Base-by-base conservation (phyloP, 2,888 invertebrate genomes). In the Micoletzkya japonica region DNA sequence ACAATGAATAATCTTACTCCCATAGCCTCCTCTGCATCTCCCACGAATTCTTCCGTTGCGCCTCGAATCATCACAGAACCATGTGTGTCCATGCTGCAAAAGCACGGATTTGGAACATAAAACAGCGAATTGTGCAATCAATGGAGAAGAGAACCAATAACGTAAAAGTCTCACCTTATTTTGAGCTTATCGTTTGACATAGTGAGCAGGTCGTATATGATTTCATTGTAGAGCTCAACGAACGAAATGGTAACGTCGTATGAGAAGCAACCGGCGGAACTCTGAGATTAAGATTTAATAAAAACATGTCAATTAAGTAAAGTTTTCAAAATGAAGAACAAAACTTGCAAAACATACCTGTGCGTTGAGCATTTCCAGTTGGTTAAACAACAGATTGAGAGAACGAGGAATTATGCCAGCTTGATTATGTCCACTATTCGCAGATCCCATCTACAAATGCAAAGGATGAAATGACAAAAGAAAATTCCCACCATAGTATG, bases 191-290 rank as follows among this genome's bases (percentile, higher is more conserved):
- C 73, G 37, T 72, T 37, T 7, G 20, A 61, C 26, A 39, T 56
- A 59, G 86, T 86, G 57, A 87, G 77, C n/a, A 87, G 77, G 74
- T 87, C 87, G 80, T 80, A 87, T 7, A 87, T 80, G 70, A 83
- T 84, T 74, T 87, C 87, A 68, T 87, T 86, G 78, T 87, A 87
- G 24, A 87, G 86, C 77, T 87, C 87, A 34, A 87, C 81, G 76
- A 87, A 87, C 1, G 86, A 86, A 63, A 86, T 86, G 66, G 83
- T 81, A 58, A 86, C 83, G 52, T 85, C 66, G 70, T 85, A 87
- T 70, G 82, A 77, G 59, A 86, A 85, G 14, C 75, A 80, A n/a
- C 84, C 84, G 26, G n/a, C n/a, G n/a, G n/a, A n/a, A n/a, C n/a
- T n/a, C 44, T 14, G 20, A 44, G 44, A 14, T 44, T 44, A 14